Evolutionary conservation across 2,888 invertebrate species (phyloP), one percentile per base, ranked within the genome.

Genomic region (Arge pagana): DNA sequence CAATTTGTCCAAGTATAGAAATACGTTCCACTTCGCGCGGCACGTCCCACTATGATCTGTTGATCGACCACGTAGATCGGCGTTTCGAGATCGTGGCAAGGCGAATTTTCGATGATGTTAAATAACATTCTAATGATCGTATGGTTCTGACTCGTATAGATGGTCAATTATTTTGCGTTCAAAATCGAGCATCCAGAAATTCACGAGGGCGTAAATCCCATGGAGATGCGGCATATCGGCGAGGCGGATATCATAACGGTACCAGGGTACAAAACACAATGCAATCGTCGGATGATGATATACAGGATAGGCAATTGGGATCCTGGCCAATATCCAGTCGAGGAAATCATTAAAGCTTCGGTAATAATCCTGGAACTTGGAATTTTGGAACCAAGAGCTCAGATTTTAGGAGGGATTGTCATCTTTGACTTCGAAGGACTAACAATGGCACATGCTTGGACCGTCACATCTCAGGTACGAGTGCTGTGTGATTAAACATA

Each of bases 251-350:
- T 90, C 3, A 79, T 91, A 35, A 81, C 85, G 0, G 89, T 89
- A 3, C 86, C 89, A 0, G 89, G 89, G 0, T 90, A 90, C 67
- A 81, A 85, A 23, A 90, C 90, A 58, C 88, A 89, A 68, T 82
- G 83, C 53, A 90, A 89, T 2, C 80, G 87, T 54, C 80, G 91
- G 43, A 80, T 90, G 59, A 80, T 89, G 64, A 78, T 90, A 41
- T 89, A 86, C 68, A 84, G 88, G 70, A 80, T 90, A 60, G 88
- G 88, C 26, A 83, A 87, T 59, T 92, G 91, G 91, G 83, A 89
- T 59, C 85, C 90, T 0, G 84, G 83, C 60, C 78, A 80, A 28
- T 81, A 85, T 26, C 68, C 84, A 0, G 74, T 87, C 0, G 86
- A 86, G 23, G 88, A 90, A 60, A 71, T 90, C 30, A 88, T 91